Base-by-base conservation (phyloP, 1,140 invertebrate species). In the Colletes latitarsis region DNA sequence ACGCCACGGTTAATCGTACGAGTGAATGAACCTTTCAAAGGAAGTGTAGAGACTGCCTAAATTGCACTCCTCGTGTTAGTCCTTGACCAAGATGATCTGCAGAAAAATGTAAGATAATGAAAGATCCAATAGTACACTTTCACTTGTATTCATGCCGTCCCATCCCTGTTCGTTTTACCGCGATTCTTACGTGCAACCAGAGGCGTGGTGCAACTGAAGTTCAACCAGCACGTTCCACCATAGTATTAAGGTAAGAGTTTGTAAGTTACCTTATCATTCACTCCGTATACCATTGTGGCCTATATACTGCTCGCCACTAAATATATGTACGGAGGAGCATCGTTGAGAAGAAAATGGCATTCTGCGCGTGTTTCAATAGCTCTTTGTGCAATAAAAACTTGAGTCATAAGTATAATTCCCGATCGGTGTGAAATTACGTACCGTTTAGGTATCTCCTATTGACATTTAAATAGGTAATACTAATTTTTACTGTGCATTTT, bases 51-150 rank as follows among this genome's bases (percentile, higher is more conserved):
- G 68, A 76, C 79, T 76, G 82, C 82, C 82, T 77, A 85, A 85
- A 78, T 83, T 82, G 71, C 49, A 82, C 58, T 30, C 68, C 39
- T 69, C 76, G 63, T 68, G 57, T 60, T 19, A 62, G 84, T 89
- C 88, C 88, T 89, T 89, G 88, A 89, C 88, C 88, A 76, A 77
- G 57, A 87, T 89, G 77, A 82, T 80, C 67, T 43, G 63, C 60
- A 68, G 30, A 84, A 88, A 85, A 88, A 85, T 89, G 72, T 52
- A 72, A 85, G 88, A 81, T 88, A 86, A 82, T 77, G 81, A 84
- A 88, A 83, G 87, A 88, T 88, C 84, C 87, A 57, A 71, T 87
- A 82, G 72, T 82, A 81, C 82, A 87, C 88, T 89, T 89, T 89
- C 88, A 89, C 88, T 78, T 80, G 74, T 58, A 76, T 57, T 60